Percentiles rank a stretch among this genome's conserved stretches.
Conservation (phyloP, 2,888 invertebrate genomes). For the Hipparchia sbordonii region DNA sequence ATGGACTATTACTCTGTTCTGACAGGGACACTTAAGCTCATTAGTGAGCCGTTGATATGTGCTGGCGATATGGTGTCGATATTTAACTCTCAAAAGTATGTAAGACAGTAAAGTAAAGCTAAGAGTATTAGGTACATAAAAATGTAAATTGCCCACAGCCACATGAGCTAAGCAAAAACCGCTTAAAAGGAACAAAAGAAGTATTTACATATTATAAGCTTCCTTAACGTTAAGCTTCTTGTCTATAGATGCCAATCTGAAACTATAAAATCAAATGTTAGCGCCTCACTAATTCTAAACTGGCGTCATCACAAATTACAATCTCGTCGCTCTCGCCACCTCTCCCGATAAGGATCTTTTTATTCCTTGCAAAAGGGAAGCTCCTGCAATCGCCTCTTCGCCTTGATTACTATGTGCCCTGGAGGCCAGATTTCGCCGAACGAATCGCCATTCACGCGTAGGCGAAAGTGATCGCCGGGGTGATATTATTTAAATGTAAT, state of each 20-base stretch:
- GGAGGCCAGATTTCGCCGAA: constrained; percentile 76
- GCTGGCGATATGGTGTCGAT: too few species aligned
- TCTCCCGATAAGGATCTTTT: constrained; percentile 77
- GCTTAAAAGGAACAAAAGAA: background rate
- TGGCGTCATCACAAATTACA: constrained; percentile 73
- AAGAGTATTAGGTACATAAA: too few species aligned
- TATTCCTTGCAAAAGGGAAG: constrained; percentile 73
- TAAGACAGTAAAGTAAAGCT: too few species aligned
- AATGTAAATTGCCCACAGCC: background rate
- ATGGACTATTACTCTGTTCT: too few species aligned
- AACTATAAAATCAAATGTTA: constrained; percentile 46
- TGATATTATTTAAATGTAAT: constrained; percentile 82
- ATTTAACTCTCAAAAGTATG: too few species aligned
- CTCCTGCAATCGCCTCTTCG: constrained; percentile 69
- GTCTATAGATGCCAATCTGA: constrained; percentile 30
- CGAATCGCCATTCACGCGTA: constrained; percentile 75
- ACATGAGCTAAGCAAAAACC: background rate
- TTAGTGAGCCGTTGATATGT: too few species aligned
- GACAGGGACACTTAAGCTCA: too few species aligned
- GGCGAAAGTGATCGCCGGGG: constrained; percentile 78
- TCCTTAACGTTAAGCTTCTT: constrained; percentile 1
- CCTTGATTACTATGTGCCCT: constrained; percentile 78
- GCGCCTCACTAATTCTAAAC: constrained; percentile 64
- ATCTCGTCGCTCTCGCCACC: constrained; percentile 71
- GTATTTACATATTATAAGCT: background rate